These are phyloP conservation scores for Allacma fusca DNA, from an alignment of 2,888 invertebrate genomes.

Conservation along the genomic window DNA sequence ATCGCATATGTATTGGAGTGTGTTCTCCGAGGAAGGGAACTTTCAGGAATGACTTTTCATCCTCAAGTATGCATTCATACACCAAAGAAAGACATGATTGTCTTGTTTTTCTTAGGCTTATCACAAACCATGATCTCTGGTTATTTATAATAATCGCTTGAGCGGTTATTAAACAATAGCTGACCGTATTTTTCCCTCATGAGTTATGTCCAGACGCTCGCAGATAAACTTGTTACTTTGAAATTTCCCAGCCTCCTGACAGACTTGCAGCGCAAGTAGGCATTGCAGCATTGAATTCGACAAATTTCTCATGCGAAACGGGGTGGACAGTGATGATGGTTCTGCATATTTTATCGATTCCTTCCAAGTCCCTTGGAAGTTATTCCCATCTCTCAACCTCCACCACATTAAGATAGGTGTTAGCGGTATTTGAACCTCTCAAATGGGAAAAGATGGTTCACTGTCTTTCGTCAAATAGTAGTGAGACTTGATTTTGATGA, in stretches of 20 bases:
- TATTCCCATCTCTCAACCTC: background rate
- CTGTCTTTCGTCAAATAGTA: too few species aligned
- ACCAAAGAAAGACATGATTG: slow-evolving; percentile 17
- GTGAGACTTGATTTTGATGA: background rate
- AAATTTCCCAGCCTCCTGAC: background rate
- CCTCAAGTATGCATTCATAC: slow-evolving; percentile 5
- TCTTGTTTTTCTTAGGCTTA: slow-evolving; percentile 17
- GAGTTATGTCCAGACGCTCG: background rate
- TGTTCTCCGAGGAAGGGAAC: background rate
- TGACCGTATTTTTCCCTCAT: background rate
- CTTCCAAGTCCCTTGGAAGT: background rate
- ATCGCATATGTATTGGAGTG: background rate
- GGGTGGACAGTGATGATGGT: slow-evolving; percentile 11
- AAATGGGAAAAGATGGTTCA: too few species aligned
- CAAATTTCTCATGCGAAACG: slow-evolving; percentile 16
- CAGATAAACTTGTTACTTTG: slow-evolving; percentile 4
- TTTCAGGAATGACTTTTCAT: background rate
- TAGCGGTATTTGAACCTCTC: background rate
- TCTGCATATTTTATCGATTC: slow-evolving; percentile 10
- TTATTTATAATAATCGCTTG: slow-evolving; percentile 33
- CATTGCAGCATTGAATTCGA: background rate
- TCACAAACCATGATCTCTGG: slow-evolving; percentile 8
- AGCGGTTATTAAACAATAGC: slow-evolving; percentile 24
- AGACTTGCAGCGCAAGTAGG: background rate
- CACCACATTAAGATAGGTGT: background rate